Evolutionary conservation across 2,888 invertebrate species (phyloP).

Genomic region (Tenthredo amoena): DNA sequence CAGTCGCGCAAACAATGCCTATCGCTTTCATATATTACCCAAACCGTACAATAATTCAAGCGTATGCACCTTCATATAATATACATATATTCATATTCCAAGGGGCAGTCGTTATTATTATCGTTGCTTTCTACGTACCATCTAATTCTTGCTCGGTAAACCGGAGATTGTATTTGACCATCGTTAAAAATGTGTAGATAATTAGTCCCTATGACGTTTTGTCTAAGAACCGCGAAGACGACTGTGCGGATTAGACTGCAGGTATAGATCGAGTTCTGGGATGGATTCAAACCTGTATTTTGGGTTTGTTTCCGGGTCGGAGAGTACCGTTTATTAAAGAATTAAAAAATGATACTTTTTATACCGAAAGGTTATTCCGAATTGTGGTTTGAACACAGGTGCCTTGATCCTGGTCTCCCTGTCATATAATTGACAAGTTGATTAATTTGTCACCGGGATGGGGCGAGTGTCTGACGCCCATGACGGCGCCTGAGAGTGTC

Average conservation of each 20-base stretch:
- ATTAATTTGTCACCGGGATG: conserved; percentile 40
- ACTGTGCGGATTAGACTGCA: background rate
- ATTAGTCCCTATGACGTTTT: background rate
- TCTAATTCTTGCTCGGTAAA: background rate
- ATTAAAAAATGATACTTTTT: background rate
- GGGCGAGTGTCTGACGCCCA: conserved; percentile 34
- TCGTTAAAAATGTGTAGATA: background rate
- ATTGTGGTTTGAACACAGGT: background rate
- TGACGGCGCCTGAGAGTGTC: conserved; percentile 26
- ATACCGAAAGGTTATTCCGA: background rate
- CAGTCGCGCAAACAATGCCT: conserved; percentile 2
- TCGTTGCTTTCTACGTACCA: background rate
- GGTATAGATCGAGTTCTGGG: background rate
- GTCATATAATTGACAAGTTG: background rate
- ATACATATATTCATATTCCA: background rate
- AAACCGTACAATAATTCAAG: background rate
- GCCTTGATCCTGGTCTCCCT: background rate
- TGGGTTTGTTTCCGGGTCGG: background rate
- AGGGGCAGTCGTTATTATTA: background rate
- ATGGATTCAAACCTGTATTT: background rate
- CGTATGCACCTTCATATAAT: background rate
- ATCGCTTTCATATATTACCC: conserved; percentile 11
- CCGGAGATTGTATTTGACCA: background rate
- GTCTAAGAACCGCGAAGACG: background rate
- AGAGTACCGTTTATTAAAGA: background rate